phyloP scores from a whole-genome alignment of 2,797 vertebrate species.

The Neolamprologus multifasciatus region DNA sequence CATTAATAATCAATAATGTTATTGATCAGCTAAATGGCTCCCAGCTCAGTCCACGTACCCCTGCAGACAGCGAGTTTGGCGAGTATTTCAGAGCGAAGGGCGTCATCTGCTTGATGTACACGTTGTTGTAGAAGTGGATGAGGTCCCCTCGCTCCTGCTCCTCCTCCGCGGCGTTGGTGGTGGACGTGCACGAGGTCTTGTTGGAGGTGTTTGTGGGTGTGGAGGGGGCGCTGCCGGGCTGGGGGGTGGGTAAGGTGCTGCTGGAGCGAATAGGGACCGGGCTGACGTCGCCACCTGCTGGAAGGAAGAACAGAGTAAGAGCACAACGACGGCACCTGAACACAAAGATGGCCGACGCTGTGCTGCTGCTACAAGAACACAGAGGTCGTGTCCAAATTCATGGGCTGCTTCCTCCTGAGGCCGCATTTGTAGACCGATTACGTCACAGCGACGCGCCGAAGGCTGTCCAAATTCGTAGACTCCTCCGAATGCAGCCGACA shows the following conservation, averaged over 20 bases:
- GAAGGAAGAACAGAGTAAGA: background rate
- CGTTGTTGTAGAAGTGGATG: conserved; percentile 88
- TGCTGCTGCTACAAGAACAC: background rate
- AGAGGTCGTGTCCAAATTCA: no score
- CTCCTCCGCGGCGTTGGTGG: conserved; percentile 52
- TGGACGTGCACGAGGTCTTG: conserved; percentile 64
- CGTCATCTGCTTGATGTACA: conserved; percentile 83
- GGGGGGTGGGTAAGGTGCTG: conserved; percentile 83
- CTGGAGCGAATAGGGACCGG: conserved; percentile 81
- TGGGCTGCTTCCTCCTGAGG: no score
- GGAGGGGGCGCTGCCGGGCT: conserved; percentile 80
- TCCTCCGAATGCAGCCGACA: no score
- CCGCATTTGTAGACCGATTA: no score
- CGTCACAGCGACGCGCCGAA: accelerated
- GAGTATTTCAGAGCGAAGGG: conserved; percentile 84
- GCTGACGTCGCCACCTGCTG: conserved; percentile 81
- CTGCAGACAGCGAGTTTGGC: conserved; percentile 14
- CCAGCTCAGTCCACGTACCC: conserved; percentile 20
- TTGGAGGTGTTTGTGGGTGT: conserved; percentile 71
- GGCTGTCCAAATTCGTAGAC: no score
- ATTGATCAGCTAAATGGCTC: background rate
- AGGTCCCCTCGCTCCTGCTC: conserved; percentile 84
- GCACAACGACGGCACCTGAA: background rate
- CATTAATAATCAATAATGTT: background rate
- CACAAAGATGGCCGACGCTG: background rate